Evolutionary conservation across 1,140 invertebrate species (phyloP), one percentile per base, ranked within the genome.

Genomic region (Cyphomyrmex costatus): DNA sequence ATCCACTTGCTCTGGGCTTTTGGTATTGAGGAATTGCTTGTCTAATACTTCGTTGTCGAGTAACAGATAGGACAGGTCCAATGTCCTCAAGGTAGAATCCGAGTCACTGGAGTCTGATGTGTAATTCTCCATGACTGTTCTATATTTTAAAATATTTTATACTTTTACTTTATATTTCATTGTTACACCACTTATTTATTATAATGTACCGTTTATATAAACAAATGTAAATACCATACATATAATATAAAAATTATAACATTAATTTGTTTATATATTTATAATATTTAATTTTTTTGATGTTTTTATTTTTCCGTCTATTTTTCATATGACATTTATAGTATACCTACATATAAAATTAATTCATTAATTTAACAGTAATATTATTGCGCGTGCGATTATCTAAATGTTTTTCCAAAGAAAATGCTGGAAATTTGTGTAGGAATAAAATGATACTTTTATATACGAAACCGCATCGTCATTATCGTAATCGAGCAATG

Each of bases 51-150:
- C 93, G 16, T 95, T 92, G 66, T 97, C 96, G 88, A 98, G 92
- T 90, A 96, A 95, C 92, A 97, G 95, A 80, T 97, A 96, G 0
- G 97, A 97, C 79, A 97, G 95, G 92, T 98, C 97, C 66, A 98
- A 93, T 1, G 97, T 97, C 94, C 97, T 96, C 94, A 90, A 95
- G 46, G 95, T 95, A 87, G 95, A 96, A 92, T 98, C 97, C 89
- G 96, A 97, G 90, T 98, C 97, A 93, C 97, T 97, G 89, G 97
- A 98, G 92, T 98, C 97, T 19, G 97, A 98, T 58, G 97, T 97
- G 91, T 98, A 98, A 89, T 96, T 96, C 92, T 97, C 97, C 97
- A 97, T 97, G 56, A 12, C 14, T 79, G 8, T 42, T 42, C 36
- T 42, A 42, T 24, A 14, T 73, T 49, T 27, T 46, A 78, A 78